phyloP scores from a whole-genome alignment of 2,797 vertebrate genomes.

The Oreortyx pictus region DNA sequence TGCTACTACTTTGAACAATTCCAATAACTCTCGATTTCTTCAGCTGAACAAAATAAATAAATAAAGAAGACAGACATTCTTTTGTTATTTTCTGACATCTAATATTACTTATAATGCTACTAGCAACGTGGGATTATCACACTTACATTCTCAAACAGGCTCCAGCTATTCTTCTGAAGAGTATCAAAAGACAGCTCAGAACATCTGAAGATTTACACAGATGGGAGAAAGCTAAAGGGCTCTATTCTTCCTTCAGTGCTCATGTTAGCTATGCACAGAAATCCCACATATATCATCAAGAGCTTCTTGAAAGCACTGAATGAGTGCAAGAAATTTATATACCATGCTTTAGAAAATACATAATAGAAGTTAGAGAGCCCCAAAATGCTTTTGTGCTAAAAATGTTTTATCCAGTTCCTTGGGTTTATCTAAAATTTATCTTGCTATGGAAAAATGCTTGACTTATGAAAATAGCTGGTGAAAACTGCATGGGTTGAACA shows the following conservation, averaged over 20 bases:
- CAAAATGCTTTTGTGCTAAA: background rate
- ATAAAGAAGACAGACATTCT: background rate
- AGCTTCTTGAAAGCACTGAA: background rate
- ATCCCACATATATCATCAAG: background rate
- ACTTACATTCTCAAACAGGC: slow-evolving; percentile 37
- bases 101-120: slow-evolving; percentile 41
- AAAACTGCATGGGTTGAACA: background rate
- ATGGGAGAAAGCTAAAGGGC: background rate
- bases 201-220: slow-evolving; percentile 37
- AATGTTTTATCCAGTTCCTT: background rate
- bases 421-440: background rate
- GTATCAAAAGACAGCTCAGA: slow-evolving; percentile 40
- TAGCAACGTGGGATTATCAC: slow-evolving; percentile 44
- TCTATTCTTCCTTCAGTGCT: background rate
- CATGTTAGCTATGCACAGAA: background rate
- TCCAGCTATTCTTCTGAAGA: background rate
- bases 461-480: background rate
- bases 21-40: slow-evolving; percentile 13
- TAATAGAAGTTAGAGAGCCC: background rate
- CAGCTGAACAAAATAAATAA: background rate
- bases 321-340: background rate
- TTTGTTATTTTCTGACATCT: slow-evolving; percentile 57
- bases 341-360: background rate
- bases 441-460: background rate
- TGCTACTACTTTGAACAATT: slow-evolving; percentile 20